Evolutionary conservation across 2,797 vertebrate species (phyloP), one percentile per base, ranked within the genome.

Genomic region (Hippopotamyrus pictus): DNA sequence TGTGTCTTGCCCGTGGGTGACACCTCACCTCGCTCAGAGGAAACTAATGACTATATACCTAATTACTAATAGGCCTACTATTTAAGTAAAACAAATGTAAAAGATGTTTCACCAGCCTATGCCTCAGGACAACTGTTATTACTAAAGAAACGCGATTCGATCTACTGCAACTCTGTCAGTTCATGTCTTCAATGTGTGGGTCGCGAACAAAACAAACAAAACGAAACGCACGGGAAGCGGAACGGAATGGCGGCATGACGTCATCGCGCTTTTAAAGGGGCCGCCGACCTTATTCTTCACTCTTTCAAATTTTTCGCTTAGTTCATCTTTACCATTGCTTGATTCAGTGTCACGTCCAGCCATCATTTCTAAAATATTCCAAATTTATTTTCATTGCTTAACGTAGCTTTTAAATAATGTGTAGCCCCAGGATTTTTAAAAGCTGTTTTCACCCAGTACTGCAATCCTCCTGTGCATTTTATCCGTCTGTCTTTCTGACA

Each of bases 281-380:
- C 82, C 48, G 37, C 65, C 17, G 4, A 48, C 22, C 44, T 48
- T 50, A 85, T 48, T 25, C 1, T 25, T 25, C 22, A 29, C 22
- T 48, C 82, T 51, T 50, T 85, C 44, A 85, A 22, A 41, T 46
- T 85, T 83, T 51, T 50, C 82, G 11, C 44, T 14, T 12, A 5
- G 17, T 50, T 48, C 22, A 14, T 51, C 22, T 29, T 33, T 12
- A 12, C 46, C 83, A 22, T 85, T 9, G 19, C 17, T 92, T 91
- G 90, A 90, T 89, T 90, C 82, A 41, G 37, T 89, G 89, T 90
- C 90, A 90, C 86, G 51, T 86, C 48, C 29, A 37, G 48, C 37
- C 29, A 86, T 7, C 14, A 29, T 86, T 53, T 86, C 50, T 4
- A 46, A 44, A 82, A 46, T 82, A 46, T 9, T 82, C 8, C 25